A percentile compares a stretch with the other conserved stretches of the same genome.
These are phyloP conservation scores for Nixonia krombeini DNA, from an alignment of 1,140 invertebrate species.

Conservation along the genomic window DNA sequence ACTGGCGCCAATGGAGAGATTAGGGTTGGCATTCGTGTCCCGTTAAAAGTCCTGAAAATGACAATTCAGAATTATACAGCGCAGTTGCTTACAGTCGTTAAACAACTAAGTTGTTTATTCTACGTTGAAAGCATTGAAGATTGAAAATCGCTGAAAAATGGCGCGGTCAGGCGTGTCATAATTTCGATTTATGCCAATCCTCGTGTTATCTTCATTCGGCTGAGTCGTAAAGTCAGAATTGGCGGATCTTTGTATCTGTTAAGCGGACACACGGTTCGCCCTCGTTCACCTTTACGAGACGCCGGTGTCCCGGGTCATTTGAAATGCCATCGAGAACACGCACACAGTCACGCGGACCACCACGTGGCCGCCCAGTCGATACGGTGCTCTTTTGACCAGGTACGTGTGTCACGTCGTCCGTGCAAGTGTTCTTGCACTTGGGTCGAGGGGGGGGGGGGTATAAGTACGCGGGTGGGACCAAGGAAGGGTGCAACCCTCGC, in stretches of 20 bases:
- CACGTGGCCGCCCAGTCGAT: constrained; percentile 29
- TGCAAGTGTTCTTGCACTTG: constrained; percentile 35
- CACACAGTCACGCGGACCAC: constrained; percentile 8
- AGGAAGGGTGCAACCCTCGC: constrained; percentile 40
- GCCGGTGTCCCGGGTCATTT: constrained; percentile 31
- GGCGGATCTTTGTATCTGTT: constrained; percentile 11
- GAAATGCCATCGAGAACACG: constrained; percentile 33
- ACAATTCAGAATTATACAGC: too few species aligned
- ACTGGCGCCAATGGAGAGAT: too few species aligned
- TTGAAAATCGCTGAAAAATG: too few species aligned
- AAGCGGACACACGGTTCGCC: constrained; percentile 12
- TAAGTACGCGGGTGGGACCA: constrained; percentile 17
- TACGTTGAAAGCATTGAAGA: too few species aligned
- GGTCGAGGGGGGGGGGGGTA: constrained; percentile 23
- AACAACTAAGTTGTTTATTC: too few species aligned
- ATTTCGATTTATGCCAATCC: too few species aligned
- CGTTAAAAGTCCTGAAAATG: too few species aligned
- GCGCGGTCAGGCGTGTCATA: too few species aligned
- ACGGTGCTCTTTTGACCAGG: constrained; percentile 20
- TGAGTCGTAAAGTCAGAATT: constrained; percentile 7
- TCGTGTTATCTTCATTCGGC: too few species aligned
- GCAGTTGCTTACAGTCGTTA: too few species aligned
- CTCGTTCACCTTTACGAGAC: neutral
- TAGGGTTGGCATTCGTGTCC: too few species aligned
- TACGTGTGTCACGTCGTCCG: constrained; percentile 17